Conservation (phyloP, 2,888 invertebrate species). For the Tanaodytes sp. region DNA sequence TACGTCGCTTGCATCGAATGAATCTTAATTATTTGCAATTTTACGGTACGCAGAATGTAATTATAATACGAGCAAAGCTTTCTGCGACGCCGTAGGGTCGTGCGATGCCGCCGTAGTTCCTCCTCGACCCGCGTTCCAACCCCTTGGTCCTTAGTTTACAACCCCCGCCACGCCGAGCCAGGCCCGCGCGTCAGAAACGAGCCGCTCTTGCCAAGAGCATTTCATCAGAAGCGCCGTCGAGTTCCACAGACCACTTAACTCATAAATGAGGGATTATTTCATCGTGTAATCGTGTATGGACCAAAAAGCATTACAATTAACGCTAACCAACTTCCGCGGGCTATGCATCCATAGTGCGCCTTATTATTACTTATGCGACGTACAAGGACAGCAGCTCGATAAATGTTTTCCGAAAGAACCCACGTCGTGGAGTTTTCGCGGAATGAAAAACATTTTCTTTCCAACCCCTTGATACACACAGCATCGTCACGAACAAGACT, state of each 20-base stretch:
- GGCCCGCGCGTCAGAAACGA: slow-evolving; percentile 62
- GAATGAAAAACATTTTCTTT: too few species aligned
- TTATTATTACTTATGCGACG: slow-evolving; percentile 48
- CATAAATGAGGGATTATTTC: slow-evolving; percentile 72
- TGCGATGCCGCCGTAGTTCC: slow-evolving; percentile 62
- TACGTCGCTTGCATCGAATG: slow-evolving; percentile 64
- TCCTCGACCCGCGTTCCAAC: slow-evolving; percentile 61
- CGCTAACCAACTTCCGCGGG: slow-evolving; percentile 67
- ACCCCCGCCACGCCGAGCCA: slow-evolving; percentile 55
- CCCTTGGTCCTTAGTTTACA: slow-evolving; percentile 53
- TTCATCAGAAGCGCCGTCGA: slow-evolving; percentile 71
- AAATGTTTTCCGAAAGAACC: slow-evolving; percentile 30
- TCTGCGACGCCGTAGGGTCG: slow-evolving; percentile 64
- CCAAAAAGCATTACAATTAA: slow-evolving; percentile 72
- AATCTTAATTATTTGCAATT: slow-evolving; percentile 70
- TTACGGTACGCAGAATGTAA: slow-evolving; percentile 67
- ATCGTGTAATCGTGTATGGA: slow-evolving; percentile 71
- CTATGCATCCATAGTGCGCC: slow-evolving; percentile 57
- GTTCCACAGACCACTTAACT: slow-evolving; percentile 72
- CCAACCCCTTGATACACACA: not conserved
- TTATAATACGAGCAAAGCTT: slow-evolving; percentile 67
- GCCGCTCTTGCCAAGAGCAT: slow-evolving; percentile 67
- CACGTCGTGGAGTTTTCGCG: too few species aligned
- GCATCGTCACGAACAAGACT: too few species aligned
- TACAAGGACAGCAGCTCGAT: slow-evolving; percentile 40